These are phyloP conservation scores for Strigamia crassipes DNA, from an alignment of 2,888 invertebrate genomes.

Conservation along the genomic window DNA sequence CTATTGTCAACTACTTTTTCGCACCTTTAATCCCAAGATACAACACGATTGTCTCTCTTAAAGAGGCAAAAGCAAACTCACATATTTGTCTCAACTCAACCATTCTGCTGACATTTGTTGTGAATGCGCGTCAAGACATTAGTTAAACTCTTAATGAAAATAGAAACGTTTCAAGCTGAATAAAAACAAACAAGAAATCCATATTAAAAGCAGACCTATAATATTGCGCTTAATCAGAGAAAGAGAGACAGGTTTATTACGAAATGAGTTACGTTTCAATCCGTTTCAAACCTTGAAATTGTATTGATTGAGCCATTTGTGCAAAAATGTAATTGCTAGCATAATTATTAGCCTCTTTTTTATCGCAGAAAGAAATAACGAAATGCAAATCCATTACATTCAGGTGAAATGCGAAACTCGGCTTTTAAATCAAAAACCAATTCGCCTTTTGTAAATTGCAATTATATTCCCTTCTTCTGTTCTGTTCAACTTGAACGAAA, in stretches of 20 bases:
- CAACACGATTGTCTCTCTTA: neutral
- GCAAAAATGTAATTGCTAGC: slow-evolving; percentile 34
- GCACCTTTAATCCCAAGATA: slow-evolving; percentile 2
- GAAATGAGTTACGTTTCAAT: slow-evolving; percentile 17
- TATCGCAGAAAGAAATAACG: neutral
- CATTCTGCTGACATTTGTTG: slow-evolving; percentile 31
- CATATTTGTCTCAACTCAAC: slow-evolving; percentile 28
- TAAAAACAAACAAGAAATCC: neutral
- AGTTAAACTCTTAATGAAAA: slow-evolving; percentile 23
- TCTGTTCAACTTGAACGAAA: too few relatives aligned
- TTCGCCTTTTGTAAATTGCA: neutral
- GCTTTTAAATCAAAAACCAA: slow-evolving; percentile 1
- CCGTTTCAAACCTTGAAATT: slow-evolving; percentile 38
- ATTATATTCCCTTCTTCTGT: too few relatives aligned
- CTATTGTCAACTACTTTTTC: neutral
- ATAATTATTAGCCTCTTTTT: slow-evolving; percentile 27
- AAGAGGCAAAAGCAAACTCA: neutral
- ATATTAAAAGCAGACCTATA: neutral
- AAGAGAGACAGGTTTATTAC: neutral
- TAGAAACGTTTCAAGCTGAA: slow-evolving; percentile 20
- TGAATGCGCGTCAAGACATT: slow-evolving; percentile 10
- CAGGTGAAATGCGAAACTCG: neutral
- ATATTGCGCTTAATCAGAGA: neutral
- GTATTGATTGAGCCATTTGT: slow-evolving; percentile 36
- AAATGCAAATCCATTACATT: neutral